Evolutionary conservation across 2,888 invertebrate genomes (phyloP).

Genomic region (Didymodactylos carnosus): DNA sequence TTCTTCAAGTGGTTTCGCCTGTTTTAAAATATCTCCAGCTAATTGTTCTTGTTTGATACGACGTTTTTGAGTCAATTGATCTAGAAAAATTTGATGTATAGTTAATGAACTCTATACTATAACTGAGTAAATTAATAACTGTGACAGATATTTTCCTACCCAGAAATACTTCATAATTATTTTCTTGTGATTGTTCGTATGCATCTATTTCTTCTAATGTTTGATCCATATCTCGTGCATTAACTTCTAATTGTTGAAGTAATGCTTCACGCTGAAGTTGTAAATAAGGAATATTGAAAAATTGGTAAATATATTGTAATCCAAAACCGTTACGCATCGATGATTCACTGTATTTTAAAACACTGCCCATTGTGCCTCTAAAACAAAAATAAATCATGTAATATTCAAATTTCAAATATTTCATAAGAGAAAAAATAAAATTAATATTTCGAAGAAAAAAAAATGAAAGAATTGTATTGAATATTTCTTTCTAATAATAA

Average conservation of each 20-base stretch:
- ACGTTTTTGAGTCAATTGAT: neutral
- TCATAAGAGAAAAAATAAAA: no score
- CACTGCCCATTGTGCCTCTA: conserved; percentile 5
- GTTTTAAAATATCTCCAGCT: neutral
- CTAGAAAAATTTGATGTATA: no score
- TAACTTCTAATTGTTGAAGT: conserved; percentile 11
- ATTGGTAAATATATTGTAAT: conserved; percentile 69
- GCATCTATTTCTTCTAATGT: conserved; percentile 7
- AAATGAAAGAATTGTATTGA: no score
- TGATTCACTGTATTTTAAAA: conserved; percentile 63
- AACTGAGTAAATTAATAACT: no score
- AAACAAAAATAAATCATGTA: neutral
- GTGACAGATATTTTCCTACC: no score
- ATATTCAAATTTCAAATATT: neutral
- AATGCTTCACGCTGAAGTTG: conserved; percentile 10
- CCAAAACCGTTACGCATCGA: conserved; percentile 92
- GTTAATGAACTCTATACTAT: no score
- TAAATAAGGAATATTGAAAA: conserved; percentile 78
- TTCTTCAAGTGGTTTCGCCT: neutral
- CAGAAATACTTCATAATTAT: neutral
- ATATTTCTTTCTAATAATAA: no score
- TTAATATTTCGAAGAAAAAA: no score
- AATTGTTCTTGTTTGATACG: neutral
- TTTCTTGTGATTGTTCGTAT: neutral
- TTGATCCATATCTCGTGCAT: conserved; percentile 9